phyloP scores from a whole-genome alignment of 2,113 vertebrate genomes.

The Channa argus region DNA sequence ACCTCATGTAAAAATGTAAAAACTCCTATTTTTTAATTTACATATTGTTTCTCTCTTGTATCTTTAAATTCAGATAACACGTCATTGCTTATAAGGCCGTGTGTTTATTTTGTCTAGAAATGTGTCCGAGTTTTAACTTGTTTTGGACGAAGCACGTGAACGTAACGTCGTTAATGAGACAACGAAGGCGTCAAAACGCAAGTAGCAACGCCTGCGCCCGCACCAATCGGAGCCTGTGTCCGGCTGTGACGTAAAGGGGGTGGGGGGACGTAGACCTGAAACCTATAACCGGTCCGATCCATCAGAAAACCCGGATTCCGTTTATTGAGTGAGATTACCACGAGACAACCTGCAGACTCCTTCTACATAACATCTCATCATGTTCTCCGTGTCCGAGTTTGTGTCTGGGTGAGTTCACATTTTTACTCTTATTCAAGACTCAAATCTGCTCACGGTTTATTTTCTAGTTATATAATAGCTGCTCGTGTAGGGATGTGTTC shows the following conservation, averaged over 20 bases:
- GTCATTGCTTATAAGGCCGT: too few species aligned
- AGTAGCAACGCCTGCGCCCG: slow-evolving; percentile 12
- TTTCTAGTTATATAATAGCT: too few species aligned
- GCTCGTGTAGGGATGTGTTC: too few species aligned
- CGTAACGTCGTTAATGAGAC: not conserved
- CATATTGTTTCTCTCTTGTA: too few species aligned
- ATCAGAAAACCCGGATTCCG: slow-evolving; percentile 7
- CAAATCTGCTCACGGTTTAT: too few species aligned
- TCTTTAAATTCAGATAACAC: not conserved
- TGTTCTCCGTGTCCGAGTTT: slow-evolving; percentile 19
- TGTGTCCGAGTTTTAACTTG: too few species aligned
- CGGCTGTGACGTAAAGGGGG: slow-evolving; percentile 7
- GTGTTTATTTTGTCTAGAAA: too few species aligned
- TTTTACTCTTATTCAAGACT: not conserved
- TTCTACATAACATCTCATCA: not conserved
- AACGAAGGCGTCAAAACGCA: not conserved
- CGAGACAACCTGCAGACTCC: not conserved
- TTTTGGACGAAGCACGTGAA: not conserved
- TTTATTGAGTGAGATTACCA: not conserved
- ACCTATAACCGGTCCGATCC: slow-evolving; percentile 1
- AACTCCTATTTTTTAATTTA: too few species aligned
- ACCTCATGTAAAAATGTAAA: too few species aligned
- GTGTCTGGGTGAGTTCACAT: slow-evolving; percentile 44
- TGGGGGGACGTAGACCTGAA: not conserved
- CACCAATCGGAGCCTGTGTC: slow-evolving; percentile 38